These are phyloP conservation scores for Scopus umbretta DNA, from an alignment of 2,113 vertebrate genomes.

Conservation along the genomic window DNA sequence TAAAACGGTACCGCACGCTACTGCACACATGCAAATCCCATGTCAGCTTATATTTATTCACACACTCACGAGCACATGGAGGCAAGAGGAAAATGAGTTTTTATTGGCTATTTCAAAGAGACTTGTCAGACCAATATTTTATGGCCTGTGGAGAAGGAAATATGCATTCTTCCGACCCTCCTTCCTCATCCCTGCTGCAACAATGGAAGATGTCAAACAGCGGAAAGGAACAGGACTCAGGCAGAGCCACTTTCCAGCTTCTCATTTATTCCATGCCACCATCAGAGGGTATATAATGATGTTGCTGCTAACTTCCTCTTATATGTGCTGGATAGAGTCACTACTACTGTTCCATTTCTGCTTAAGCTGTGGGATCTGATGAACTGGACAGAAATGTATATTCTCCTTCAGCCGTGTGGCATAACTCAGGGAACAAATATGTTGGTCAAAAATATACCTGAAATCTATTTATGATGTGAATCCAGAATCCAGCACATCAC, in stretches of 20 bases:
- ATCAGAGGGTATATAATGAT: background rate
- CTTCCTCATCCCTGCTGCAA: background rate
- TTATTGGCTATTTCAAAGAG: background rate
- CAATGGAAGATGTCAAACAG: background rate
- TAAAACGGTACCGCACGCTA: background rate
- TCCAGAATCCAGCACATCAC: background rate
- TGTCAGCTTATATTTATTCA: conserved; percentile 1
- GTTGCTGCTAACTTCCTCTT: background rate
- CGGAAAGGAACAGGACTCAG: background rate
- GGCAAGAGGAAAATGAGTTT: background rate
- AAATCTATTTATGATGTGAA: background rate
- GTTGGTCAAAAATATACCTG: background rate
- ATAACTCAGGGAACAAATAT: background rate
- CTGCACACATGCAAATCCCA: background rate
- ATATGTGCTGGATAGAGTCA: background rate
- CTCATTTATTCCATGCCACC: background rate
- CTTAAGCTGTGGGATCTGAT: background rate
- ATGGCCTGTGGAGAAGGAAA: background rate
- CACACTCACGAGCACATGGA: background rate
- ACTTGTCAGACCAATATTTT: background rate
- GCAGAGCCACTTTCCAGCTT: background rate
- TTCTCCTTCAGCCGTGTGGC: background rate
- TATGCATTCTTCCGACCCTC: background rate
- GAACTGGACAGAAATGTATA: background rate
- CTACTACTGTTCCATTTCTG: background rate